Evolutionary conservation across 1,140 invertebrate species (phyloP), one percentile per base, ranked within the genome.

Genomic region (Thereuonema tuberculata): DNA sequence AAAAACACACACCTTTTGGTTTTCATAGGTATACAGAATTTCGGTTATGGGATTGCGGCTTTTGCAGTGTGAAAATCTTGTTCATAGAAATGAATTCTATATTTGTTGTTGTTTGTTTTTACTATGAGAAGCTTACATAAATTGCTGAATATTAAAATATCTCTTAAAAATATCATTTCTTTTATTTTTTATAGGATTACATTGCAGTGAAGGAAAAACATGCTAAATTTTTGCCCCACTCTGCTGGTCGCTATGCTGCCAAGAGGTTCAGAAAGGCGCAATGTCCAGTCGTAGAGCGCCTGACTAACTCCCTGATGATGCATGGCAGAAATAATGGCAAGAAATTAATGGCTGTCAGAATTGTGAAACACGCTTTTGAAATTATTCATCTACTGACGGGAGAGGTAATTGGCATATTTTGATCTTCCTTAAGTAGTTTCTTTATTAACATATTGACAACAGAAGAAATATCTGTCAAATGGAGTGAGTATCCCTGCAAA

Each of bases 281-380:
- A 72, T 99, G 97, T 74, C 97, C 96, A 14, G 98, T 99, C 74
- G 96, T 99, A 25, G 97, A 99, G 76, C 84, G 97, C 70, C 79
- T 99, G 52, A 94, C 90, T 55, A 96, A 95, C 75, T 97, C 93
- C 9, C 76, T 99, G 58, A 99, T 99, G 97, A 98, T 98, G 94
- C 96, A 99, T 71, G 97, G 97, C 12, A 83, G 97, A 65, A 99
- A 99, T 77, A 99, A 99, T 72, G 97, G 96, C 65, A 99, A 99
- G 76, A 99, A 99, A 77, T 76, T 99, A 31, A 93, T 99, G 93
- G 91, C 97, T 61, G 93, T 98, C 20, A 81, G 95, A 59, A 99
- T 99, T 73, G 93, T 99, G 0, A 98, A 98, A 72, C 97, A 99
- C 74, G 87, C 95, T 1, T 99, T 99, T 77, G 97, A 99, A 80